phyloP scores from a whole-genome alignment of 2,113 vertebrate genomes.

The Saccopteryx bilineata region DNA sequence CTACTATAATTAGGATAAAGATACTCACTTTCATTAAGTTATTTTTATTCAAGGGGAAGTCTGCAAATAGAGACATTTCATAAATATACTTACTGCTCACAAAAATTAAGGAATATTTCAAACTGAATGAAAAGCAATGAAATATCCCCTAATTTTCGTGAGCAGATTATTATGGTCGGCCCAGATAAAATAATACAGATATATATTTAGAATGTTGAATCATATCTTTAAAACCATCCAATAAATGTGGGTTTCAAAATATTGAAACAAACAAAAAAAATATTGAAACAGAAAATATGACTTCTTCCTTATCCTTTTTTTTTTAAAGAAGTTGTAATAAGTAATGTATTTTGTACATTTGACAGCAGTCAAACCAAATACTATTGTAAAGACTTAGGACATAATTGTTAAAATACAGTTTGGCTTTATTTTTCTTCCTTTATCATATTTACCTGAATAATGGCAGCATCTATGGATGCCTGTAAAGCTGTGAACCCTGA shows the following conservation, averaged over 20 bases:
- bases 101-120: too few species aligned
- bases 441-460: slow-evolving; percentile 92
- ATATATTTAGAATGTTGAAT: background rate
- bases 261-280: background rate
- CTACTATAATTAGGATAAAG: slow-evolving; percentile 26
- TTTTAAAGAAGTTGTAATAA: background rate
- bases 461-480: slow-evolving; percentile 94
- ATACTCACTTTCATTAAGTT: slow-evolving; percentile 26
- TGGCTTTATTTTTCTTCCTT: background rate
- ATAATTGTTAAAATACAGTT: background rate
- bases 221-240: background rate
- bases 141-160: too few species aligned
- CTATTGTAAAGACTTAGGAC: background rate
- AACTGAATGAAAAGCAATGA: too few species aligned
- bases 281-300: slow-evolving; percentile 9
- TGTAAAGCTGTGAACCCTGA: slow-evolving; percentile 94
- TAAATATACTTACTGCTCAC: background rate
- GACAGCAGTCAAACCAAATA: background rate
- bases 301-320: background rate
- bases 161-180: background rate
- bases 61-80: background rate
- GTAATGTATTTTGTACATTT: background rate
- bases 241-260: background rate
- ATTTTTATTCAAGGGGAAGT: slow-evolving; percentile 3
- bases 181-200: background rate